Percentiles rank a stretch among this genome's conserved stretches.
Evolutionary conservation across 2,113 vertebrate species (phyloP).

Genomic region (Speoplatyrhinus poulsoni): DNA sequence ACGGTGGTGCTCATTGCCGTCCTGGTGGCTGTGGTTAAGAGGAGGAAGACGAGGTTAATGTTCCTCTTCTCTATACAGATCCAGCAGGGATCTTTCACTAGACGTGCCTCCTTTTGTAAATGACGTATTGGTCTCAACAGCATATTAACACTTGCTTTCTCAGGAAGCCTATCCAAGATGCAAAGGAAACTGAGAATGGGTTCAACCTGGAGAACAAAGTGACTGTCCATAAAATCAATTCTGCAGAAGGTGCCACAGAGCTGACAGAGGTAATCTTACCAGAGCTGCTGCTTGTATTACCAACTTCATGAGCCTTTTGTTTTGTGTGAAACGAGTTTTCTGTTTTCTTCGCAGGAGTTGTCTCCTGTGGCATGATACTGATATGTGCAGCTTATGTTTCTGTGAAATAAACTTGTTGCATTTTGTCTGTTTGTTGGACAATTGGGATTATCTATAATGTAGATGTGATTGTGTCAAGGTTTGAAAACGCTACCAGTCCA

Average conservation of each 20-base stretch:
- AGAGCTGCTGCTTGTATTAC: background rate
- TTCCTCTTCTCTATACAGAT: background rate
- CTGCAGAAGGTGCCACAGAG: conserved; percentile 11
- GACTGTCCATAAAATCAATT: background rate
- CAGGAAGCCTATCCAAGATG: conserved; percentile 23
- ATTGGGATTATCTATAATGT: too few relatives aligned
- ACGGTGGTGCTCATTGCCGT: conserved; percentile 63
- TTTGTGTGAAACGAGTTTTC: background rate
- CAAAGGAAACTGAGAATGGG: conserved; percentile 53
- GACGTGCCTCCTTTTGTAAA: background rate
- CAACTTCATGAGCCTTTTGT: background rate
- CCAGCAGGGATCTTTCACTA: background rate
- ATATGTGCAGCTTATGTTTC: conserved; percentile 5
- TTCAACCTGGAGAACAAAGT: conserved; percentile 54
- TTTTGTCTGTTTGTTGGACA: conserved; percentile 18
- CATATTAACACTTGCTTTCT: background rate
- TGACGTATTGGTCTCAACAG: background rate
- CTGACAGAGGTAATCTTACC: conserved; percentile 56
- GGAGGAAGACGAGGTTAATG: conserved; percentile 65
- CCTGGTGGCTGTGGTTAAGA: conserved; percentile 66
- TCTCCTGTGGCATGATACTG: conserved; percentile 40
- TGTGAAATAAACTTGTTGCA: conserved; percentile 56
- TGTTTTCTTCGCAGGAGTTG: conserved; percentile 47
- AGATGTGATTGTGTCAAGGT: too few relatives aligned
- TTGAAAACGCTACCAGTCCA: too few relatives aligned